phyloP scores from a whole-genome alignment of 64 coral and sea anemone species.

The Stylophora pistillata region DNA sequence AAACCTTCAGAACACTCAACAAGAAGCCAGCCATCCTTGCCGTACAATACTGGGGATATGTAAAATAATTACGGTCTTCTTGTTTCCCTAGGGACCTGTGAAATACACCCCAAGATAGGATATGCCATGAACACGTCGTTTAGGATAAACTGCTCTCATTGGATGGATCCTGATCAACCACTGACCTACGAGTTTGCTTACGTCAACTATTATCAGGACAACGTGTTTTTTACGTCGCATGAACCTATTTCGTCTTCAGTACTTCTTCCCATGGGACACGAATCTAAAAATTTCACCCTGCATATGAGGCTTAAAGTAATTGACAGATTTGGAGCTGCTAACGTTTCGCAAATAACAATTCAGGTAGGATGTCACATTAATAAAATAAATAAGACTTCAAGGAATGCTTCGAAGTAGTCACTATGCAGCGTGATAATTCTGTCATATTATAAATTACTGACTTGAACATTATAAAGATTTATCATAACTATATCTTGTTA shows the following conservation, averaged over 20 bases:
- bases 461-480: too few species aligned
- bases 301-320: background rate
- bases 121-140: constrained; percentile 46
- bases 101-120: constrained; percentile 15
- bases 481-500: too few species aligned
- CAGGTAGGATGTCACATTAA: constrained; percentile 8
- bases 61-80: background rate
- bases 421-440: too few species aligned
- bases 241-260: background rate
- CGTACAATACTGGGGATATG: background rate
- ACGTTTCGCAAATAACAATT: background rate
- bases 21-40: too few species aligned
- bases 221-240: constrained; percentile 1
- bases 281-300: constrained; percentile 6
- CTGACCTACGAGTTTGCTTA: constrained; percentile 23
- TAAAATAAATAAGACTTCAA: background rate
- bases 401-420: too few species aligned
- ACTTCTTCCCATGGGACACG: constrained; percentile 38
- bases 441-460: too few species aligned
- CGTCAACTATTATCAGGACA: background rate
- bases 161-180: constrained; percentile 36
- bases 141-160: background rate
- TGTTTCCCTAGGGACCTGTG: constrained; percentile 20
- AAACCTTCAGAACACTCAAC: too few species aligned
- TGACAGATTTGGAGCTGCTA: constrained; percentile 12